These are phyloP conservation scores for Myotis planiceps DNA, from an alignment of 2,797 vertebrate species.

Conservation along the genomic window DNA sequence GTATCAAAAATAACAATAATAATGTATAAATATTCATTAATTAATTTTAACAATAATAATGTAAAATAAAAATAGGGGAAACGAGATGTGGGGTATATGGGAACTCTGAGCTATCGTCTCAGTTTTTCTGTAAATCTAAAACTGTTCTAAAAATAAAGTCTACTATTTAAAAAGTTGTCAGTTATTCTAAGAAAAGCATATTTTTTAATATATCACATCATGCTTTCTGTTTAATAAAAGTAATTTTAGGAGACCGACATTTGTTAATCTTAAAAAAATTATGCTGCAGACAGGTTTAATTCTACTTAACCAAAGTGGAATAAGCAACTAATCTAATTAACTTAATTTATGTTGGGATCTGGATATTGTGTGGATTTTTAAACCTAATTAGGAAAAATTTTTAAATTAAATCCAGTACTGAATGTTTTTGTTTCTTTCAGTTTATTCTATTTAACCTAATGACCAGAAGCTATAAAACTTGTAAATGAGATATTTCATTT, in stretches of 20 bases:
- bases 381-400: conserved; percentile 35
- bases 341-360: conserved; percentile 32
- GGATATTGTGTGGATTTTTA: conserved; percentile 43
- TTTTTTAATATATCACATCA: not conserved
- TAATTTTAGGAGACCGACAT: not conserved
- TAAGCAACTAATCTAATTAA: conserved; percentile 43
- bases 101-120: not conserved
- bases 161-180: not conserved
- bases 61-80: not conserved
- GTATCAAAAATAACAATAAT: not conserved
- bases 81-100: not conserved
- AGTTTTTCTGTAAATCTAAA: conserved; percentile 31
- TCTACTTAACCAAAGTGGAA: conserved; percentile 53
- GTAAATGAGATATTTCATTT: conserved; percentile 2
- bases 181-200: conserved; percentile 20
- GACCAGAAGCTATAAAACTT: not conserved
- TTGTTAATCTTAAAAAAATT: not conserved
- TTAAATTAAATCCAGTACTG: conserved; percentile 31
- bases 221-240: not conserved
- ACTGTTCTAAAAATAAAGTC: not conserved
- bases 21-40: not conserved
- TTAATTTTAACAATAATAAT: conserved; percentile 10
- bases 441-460: conserved; percentile 46
- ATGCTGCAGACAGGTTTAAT: conserved; percentile 34
- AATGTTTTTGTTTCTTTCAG: conserved; percentile 42